Evolutionary conservation across 2,888 invertebrate species (phyloP).

Genomic region (Scaptomyza parva): DNA sequence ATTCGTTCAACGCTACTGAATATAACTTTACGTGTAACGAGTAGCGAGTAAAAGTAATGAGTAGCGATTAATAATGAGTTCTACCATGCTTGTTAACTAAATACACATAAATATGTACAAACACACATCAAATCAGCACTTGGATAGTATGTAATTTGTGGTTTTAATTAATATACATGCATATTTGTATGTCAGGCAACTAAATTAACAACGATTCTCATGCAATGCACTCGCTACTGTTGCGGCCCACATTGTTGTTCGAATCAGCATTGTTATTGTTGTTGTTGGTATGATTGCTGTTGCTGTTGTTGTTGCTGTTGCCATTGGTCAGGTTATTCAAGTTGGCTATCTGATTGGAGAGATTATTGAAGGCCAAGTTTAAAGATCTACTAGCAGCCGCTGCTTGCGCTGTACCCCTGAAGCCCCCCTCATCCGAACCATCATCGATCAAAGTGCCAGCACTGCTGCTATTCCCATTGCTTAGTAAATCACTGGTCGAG

Average conservation of each 20-base stretch:
- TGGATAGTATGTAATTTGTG: slow-evolving; percentile 1
- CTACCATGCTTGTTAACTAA: slow-evolving; percentile 50
- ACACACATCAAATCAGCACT: slow-evolving; percentile 29
- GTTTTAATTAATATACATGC: slow-evolving; percentile 42
- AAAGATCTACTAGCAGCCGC: slow-evolving; percentile 68
- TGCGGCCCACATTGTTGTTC: slow-evolving; percentile 74
- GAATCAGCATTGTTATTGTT: slow-evolving; percentile 60
- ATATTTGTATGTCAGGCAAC: slow-evolving; percentile 31
- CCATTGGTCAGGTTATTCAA: slow-evolving; percentile 61
- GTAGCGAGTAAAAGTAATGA: slow-evolving; percentile 19
- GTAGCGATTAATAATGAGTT: slow-evolving; percentile 23
- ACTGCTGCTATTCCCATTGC: slow-evolving; percentile 71
- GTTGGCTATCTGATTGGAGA: slow-evolving; percentile 70
- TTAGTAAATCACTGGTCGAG: slow-evolving; percentile 72
- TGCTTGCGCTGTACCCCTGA: slow-evolving; percentile 43
- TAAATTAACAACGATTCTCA: slow-evolving; percentile 75
- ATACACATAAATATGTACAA: slow-evolving; percentile 44
- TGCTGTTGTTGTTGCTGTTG: slow-evolving; percentile 33
- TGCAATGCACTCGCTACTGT: slow-evolving; percentile 80
- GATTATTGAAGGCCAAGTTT: slow-evolving; percentile 63
- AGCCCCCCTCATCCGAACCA: slow-evolving; percentile 50
- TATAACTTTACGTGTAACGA: neutral
- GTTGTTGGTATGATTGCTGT: slow-evolving; percentile 52
- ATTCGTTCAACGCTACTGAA: neutral
- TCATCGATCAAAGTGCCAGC: slow-evolving; percentile 77